Evolutionary conservation across 2,113 vertebrate species (phyloP), one percentile per base, ranked within the genome.

Genomic region (Bettongia penicillata): DNA sequence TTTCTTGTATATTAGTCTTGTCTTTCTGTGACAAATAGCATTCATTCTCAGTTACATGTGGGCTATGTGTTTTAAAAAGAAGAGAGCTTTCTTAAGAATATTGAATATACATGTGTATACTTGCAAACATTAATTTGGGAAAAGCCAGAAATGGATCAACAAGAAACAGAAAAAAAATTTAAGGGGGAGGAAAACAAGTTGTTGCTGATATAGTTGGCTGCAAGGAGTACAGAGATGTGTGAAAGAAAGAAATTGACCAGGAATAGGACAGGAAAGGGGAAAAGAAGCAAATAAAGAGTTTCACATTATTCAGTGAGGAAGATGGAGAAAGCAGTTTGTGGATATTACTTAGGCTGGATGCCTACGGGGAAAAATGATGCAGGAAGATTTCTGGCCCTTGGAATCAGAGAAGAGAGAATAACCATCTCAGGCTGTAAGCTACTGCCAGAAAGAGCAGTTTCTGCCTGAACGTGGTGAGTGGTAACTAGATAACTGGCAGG

Each of bases 161-260:
- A 96, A 90, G 92, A 95, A 93, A 52, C 47, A 92, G 97, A 97
- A 96, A 94, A 94, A 94, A 23, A 23, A 8, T 43, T 6, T 2
- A 3, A 19, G n/a, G 84, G 89, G 91, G 53, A 94, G 53, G 94
- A 95, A 91, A 94, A 94, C 92, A 96, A 95, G 95, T 94, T 95
- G 97, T 93, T 28, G 53, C 96, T 96, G 94, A 93, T 96, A 97
- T 97, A 96, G 96, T 94, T 68, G n/a, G 53, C 94, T 90, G 19
- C 19, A n/a, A 84, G 6, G n/a, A 4, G n/a, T 50, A 96, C 55
- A 90, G 90, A 91, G 93, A 96, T 92, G 84, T 96, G 95, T n/a
- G 61, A 97, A 96, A 94, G 61, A 96, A 96, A 94, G 92, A 94
- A 97, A 97, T 96, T 97, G 97, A 96, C 95, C 96, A 96, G 94